These are phyloP conservation scores for Agrenia bidenticulata DNA, from an alignment of 2,888 invertebrate genomes.

Conservation along the genomic window DNA sequence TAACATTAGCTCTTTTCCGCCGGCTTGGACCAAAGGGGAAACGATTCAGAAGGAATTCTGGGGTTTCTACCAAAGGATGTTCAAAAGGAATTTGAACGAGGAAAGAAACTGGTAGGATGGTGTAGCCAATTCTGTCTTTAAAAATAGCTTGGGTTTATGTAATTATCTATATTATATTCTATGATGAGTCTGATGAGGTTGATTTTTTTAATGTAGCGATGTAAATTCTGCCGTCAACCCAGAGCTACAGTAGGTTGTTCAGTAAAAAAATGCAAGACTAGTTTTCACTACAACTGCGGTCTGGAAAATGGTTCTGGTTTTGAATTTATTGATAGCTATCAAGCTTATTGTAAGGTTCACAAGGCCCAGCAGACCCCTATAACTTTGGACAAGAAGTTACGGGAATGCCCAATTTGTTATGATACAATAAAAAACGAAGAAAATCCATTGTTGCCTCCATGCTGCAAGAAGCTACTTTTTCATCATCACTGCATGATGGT, in stretches of 20 bases:
- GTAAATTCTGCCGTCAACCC: constrained; percentile 66
- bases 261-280: constrained; percentile 64
- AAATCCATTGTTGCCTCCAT: constrained; percentile 67
- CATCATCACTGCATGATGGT: constrained; percentile 73
- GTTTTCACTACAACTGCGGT: constrained; percentile 78
- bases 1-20: constrained; percentile 68
- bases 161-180: too few relatives aligned
- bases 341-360: constrained; percentile 66
- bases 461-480: constrained; percentile 76
- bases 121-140: constrained; percentile 68
- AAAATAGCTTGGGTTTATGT: too few relatives aligned
- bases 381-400: constrained; percentile 54
- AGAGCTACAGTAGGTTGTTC: constrained; percentile 76
- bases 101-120: constrained; percentile 68
- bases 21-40: constrained; percentile 68
- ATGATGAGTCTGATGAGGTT: too few relatives aligned
- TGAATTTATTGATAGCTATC: constrained; percentile 65
- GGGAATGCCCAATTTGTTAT: constrained; percentile 70
- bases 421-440: constrained; percentile 61
- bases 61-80: constrained; percentile 74
- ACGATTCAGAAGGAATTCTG: constrained; percentile 69
- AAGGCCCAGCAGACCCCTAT: constrained; percentile 62
- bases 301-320: constrained; percentile 65
- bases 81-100: constrained; percentile 65
- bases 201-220: too few relatives aligned